These are phyloP conservation scores for Rhizomys pruinosus DNA, from an alignment of 2,113 vertebrate species.

Conservation along the genomic window DNA sequence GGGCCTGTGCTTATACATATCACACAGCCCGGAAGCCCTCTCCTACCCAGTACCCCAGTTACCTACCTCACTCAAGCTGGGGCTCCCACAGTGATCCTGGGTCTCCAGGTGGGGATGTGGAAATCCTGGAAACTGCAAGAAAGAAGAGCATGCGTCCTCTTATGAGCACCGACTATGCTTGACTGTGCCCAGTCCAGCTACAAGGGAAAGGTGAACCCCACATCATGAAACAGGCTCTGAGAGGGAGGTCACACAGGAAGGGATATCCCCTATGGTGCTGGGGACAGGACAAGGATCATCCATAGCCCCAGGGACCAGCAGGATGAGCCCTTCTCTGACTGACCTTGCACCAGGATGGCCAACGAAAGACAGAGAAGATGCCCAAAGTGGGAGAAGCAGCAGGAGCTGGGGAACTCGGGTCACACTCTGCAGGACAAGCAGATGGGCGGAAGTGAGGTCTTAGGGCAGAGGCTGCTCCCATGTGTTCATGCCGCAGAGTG, in stretches of 20 bases:
- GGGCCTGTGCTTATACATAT: not conserved
- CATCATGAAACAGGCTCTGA: not conserved
- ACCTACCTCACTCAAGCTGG: not conserved
- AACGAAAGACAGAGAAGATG: not conserved
- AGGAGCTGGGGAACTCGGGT: not conserved
- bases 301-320: not conserved
- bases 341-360: not conserved
- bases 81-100: not conserved
- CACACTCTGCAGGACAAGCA: not conserved
- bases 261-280: not conserved
- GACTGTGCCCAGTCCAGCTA: not conserved
- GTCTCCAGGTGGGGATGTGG: not conserved
- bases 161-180: not conserved
- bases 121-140: conserved; percentile 50
- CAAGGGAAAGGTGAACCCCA: not conserved
- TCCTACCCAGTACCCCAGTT: not conserved
- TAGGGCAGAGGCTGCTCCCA: not conserved
- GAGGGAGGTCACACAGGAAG: not conserved
- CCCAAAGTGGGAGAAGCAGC: not conserved
- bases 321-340: not conserved
- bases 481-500: not conserved
- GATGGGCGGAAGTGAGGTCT: not conserved
- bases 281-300: not conserved
- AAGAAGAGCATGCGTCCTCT: not conserved
- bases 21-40: not conserved